These are phyloP conservation scores for Andinoacara biseriatus DNA, from an alignment of 2,113 vertebrate species.

Conservation along the genomic window DNA sequence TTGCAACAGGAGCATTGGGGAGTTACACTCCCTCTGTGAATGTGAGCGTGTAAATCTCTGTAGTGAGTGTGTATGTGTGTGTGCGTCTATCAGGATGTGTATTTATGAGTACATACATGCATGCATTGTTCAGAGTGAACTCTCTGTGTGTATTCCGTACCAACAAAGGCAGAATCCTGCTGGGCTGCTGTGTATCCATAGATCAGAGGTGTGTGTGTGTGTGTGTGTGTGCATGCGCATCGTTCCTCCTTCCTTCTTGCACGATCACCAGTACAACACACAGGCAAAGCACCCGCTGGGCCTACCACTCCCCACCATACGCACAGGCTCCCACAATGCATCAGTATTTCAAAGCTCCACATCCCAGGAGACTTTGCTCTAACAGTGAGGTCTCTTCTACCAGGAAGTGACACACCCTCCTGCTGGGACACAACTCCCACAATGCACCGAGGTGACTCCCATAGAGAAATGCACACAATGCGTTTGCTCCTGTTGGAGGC, in stretches of 20 bases:
- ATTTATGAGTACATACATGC: slow-evolving; percentile 51
- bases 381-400: slow-evolving; percentile 72
- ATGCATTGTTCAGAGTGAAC: slow-evolving; percentile 51
- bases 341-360: slow-evolving; percentile 72
- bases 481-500: slow-evolving; percentile 49
- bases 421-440: slow-evolving; percentile 72
- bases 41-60: slow-evolving; percentile 30
- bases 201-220: slow-evolving; percentile 59
- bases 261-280: slow-evolving; percentile 60
- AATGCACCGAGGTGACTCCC: slow-evolving; percentile 68
- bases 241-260: slow-evolving; percentile 28
- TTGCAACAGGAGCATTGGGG: slow-evolving; percentile 62
- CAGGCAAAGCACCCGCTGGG: slow-evolving; percentile 61
- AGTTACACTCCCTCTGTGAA: slow-evolving; percentile 66
- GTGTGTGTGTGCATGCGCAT: background rate
- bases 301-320: slow-evolving; percentile 62
- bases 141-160: slow-evolving; percentile 59
- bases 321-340: slow-evolving; percentile 70
- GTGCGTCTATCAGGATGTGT: slow-evolving; percentile 40
- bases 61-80: slow-evolving; percentile 5
- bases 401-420: slow-evolving; percentile 75
- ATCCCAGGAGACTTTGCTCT: slow-evolving; percentile 69
- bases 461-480: slow-evolving; percentile 46
- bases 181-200: slow-evolving; percentile 69
- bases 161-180: slow-evolving; percentile 72